Conservation (phyloP, 2,888 invertebrate species). For the Pollenia labialis region DNA sequence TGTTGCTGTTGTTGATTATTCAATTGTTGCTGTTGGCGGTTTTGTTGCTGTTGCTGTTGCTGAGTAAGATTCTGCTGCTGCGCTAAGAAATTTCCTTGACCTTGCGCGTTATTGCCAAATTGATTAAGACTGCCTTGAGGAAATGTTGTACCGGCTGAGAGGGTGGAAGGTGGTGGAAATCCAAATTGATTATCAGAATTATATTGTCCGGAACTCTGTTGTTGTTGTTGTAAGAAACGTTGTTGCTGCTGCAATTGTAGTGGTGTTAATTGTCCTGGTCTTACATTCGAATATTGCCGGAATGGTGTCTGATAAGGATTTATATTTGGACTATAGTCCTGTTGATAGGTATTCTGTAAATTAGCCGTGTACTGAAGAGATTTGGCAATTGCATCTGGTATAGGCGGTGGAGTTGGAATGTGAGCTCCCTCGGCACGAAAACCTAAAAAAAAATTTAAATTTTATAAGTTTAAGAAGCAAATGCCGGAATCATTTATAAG, state of each 20-base stretch:
- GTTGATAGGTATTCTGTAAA: slow-evolving; percentile 80
- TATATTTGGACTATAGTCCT: slow-evolving; percentile 80
- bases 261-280: slow-evolving; percentile 78
- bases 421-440: slow-evolving; percentile 84
- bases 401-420: slow-evolving; percentile 82
- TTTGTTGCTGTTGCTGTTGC: slow-evolving; percentile 78
- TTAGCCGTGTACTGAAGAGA: slow-evolving; percentile 79
- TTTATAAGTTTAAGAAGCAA: neutral
- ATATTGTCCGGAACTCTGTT: slow-evolving; percentile 81
- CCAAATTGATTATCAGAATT: slow-evolving; percentile 80
- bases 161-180: slow-evolving; percentile 73
- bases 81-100: slow-evolving; percentile 37
- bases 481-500: neutral
- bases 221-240: slow-evolving; percentile 76
- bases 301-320: slow-evolving; percentile 83
- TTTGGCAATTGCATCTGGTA: slow-evolving; percentile 80
- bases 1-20: slow-evolving; percentile 74
- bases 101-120: slow-evolving; percentile 73
- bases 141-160: slow-evolving; percentile 65
- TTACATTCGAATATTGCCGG: slow-evolving; percentile 79
- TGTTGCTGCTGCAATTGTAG: slow-evolving; percentile 79
- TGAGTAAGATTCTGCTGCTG: slow-evolving; percentile 76
- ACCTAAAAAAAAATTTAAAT: slow-evolving; percentile 73
- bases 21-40: slow-evolving; percentile 73
- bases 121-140: slow-evolving; percentile 69